Evolutionary conservation across 2,888 invertebrate species (phyloP), one percentile per base, ranked within the genome.

Genomic region (Philhelius pedissequus): DNA sequence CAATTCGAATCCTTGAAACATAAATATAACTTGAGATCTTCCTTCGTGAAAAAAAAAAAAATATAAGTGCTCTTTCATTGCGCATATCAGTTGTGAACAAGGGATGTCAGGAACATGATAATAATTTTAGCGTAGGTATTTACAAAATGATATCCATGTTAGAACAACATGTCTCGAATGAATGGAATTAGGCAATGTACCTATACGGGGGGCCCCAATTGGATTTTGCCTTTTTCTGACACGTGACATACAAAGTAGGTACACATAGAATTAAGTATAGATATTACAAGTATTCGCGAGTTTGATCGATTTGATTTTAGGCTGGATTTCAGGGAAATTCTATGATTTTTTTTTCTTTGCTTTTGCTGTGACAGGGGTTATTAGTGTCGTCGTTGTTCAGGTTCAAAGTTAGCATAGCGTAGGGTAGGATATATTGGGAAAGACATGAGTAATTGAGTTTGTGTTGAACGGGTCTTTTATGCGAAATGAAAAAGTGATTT

Each of bases 81-180:
- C n/a, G n/a, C n/a, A n/a, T 18, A 13, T 62, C 48, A 48, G 25
- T 35, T 32, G n/a, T n/a, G 9, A 60, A 74, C 60, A 74, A 54
- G 52, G 68, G 70, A 81, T 81, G 81, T 77, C 81, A 81, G 77
- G 77, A 81, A 77, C 81, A 81, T 66, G 77, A 81, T 81, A 81
- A 81, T 81, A 81, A 81, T 76, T 81, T 81, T 81, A 70, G 70
- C 80, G 76, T 56, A 75, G 54, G 27, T 70, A 15, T 40, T 40
- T 7, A 81, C 80, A 76, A 71, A 60, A 66, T 76, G 81, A 77
- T 77, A 66, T 77, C 58, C 40, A 64, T 70, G 77, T 48, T 81
- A 52, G 32, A 45, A 45, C 32, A 62, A 64, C 64, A 64, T 45
- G 32, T 48, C n/a, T 64, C 22, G 25, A 52, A n/a, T 52, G 5